Conservation (phyloP, 2,888 invertebrate species). For the Nasonia oneida region DNA sequence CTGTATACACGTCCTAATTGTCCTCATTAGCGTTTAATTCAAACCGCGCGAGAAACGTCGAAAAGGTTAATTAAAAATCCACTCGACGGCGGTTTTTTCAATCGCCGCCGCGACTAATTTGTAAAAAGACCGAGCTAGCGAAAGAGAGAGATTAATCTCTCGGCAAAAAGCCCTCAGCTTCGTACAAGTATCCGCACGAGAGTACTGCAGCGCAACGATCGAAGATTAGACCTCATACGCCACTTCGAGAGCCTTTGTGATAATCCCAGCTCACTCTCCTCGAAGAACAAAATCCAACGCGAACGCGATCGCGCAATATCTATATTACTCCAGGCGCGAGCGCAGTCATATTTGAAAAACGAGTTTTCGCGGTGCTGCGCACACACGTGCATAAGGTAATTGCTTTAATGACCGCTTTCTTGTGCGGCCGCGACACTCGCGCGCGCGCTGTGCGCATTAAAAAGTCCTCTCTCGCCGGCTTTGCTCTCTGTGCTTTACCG, state of each 20-base stretch:
- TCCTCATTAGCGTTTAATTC: neutral
- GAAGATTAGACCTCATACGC: neutral
- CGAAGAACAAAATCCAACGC: conserved; percentile 42
- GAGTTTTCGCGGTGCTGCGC: conserved; percentile 36
- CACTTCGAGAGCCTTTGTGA: neutral
- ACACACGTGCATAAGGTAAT: conserved; percentile 48
- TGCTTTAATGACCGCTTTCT: conserved; percentile 58
- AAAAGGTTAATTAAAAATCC: conserved; percentile 7
- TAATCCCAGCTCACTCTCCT: neutral
- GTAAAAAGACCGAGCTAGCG: neutral
- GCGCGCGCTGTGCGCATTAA: conserved; percentile 16
- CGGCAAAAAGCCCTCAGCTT: neutral
- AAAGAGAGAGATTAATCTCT: neutral
- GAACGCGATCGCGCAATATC: conserved; percentile 48
- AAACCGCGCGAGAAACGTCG: neutral
- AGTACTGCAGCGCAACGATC: neutral
- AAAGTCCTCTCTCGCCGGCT: neutral
- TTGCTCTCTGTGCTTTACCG: neutral
- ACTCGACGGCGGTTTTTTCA: neutral
- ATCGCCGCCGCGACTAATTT: neutral
- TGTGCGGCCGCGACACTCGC: conserved; percentile 38
- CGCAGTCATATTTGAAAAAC: conserved; percentile 51
- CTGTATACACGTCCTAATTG: neutral
- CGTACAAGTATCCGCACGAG: neutral
- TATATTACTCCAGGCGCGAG: conserved; percentile 35